A percentile compares a stretch with the other conserved stretches of the same genome.
phyloP scores from a whole-genome alignment of 2,888 invertebrate genomes.

The Lepidocyrtinus sp. region DNA sequence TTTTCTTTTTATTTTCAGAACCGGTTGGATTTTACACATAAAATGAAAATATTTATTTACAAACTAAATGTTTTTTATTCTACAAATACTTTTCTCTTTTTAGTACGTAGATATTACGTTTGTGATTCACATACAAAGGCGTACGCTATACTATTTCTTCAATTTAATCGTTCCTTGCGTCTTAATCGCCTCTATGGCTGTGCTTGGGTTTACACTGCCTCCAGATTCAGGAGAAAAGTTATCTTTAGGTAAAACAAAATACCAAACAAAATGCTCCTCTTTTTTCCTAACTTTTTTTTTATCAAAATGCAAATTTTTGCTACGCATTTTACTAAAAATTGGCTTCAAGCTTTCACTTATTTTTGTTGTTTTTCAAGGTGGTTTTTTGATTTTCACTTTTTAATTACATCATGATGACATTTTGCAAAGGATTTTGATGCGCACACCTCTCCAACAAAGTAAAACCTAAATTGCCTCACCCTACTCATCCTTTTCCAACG shows the following conservation, averaged over 20 bases:
- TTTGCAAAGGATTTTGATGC: no score
- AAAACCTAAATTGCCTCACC: no score
- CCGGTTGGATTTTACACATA: no score
- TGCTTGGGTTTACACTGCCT: constrained; percentile 97
- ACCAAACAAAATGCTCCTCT: not conserved
- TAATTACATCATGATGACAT: no score
- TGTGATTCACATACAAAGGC: constrained; percentile 94
- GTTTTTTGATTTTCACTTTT: no score
- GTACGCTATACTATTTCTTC: constrained; percentile 99
- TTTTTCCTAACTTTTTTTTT: not conserved
- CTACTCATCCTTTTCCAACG: constrained; percentile 94
- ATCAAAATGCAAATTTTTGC: constrained; percentile 2
- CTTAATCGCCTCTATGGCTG: constrained; percentile 98
- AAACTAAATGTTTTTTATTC: not conserved
- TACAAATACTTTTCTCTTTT: constrained; percentile 49
- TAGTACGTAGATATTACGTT: constrained; percentile 95
- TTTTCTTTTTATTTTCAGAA: no score
- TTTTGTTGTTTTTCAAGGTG: no score
- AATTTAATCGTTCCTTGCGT: constrained; percentile 99
- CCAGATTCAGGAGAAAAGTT: constrained; percentile 98
- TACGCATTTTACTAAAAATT: constrained; percentile 2
- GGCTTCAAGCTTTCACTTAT: no score
- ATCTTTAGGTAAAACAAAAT: constrained; percentile 85
- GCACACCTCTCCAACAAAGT: no score
- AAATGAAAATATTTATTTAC: no score